Conservation (phyloP, 1,140 invertebrate species). For the Chrysopa pallens region DNA sequence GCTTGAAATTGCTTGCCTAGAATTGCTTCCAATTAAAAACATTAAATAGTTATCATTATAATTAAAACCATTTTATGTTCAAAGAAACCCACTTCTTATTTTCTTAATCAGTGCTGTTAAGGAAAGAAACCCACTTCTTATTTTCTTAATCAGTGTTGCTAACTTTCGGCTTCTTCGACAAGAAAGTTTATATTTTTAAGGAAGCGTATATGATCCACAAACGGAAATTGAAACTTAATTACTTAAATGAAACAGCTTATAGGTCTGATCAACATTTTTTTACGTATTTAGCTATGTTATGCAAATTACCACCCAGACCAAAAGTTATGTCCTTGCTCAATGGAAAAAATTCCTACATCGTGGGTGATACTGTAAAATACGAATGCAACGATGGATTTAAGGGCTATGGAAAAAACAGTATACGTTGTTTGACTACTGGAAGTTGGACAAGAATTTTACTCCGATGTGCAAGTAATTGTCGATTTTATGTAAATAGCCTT, state of each 20-base stretch:
- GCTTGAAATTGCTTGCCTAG: too few species aligned
- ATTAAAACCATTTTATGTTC: too few species aligned
- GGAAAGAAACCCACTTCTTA: too few species aligned
- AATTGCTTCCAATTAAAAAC: too few species aligned
- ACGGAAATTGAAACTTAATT: constrained; percentile 19
- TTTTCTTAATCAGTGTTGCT: too few species aligned
- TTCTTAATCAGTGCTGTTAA: too few species aligned
- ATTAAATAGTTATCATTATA: too few species aligned
- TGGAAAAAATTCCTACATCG: constrained; percentile 15
- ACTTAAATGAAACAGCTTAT: constrained; percentile 12
- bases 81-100: too few species aligned
- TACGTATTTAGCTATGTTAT: too few species aligned
- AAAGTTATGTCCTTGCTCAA: constrained; percentile 1
- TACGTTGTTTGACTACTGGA: constrained; percentile 27
- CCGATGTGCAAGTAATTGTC: constrained; percentile 24
- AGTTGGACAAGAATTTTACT: constrained; percentile 33
- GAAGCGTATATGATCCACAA: constrained; percentile 9
- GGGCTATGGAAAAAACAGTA: constrained; percentile 25
- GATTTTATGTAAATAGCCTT: not conserved
- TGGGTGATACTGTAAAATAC: constrained; percentile 25
- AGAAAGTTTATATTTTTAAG: not conserved
- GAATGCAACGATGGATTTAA: constrained; percentile 27
- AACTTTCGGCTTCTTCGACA: too few species aligned
- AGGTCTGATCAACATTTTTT: not conserved
- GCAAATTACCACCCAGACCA: too few species aligned